phyloP scores from a whole-genome alignment of 2,113 vertebrate genomes.

The Sinocyclocheilus grahami region DNA sequence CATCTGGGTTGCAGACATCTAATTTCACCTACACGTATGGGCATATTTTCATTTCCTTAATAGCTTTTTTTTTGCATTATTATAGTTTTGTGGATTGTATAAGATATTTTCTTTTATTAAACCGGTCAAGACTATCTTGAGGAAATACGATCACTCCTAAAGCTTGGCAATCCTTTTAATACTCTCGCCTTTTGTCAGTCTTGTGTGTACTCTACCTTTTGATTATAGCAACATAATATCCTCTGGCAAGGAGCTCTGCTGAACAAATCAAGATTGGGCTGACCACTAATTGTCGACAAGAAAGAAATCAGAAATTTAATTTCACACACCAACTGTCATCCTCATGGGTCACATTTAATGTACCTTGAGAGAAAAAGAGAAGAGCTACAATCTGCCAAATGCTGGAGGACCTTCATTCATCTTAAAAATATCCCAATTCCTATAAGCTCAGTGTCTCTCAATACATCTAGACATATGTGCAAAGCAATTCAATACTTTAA shows the following conservation, averaged over 20 bases:
- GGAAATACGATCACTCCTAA: neutral
- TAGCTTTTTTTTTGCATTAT: neutral
- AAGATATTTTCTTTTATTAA: neutral
- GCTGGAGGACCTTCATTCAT: neutral
- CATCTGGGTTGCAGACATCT: neutral
- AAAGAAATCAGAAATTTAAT: constrained; percentile 54
- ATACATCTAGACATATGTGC: neutral
- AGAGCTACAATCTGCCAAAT: neutral
- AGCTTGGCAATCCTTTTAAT: constrained; percentile 2
- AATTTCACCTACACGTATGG: neutral
- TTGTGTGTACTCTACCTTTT: constrained; percentile 1
- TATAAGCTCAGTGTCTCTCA: neutral
- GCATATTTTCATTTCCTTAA: neutral
- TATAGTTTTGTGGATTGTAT: neutral
- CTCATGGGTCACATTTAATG: constrained; percentile 17
- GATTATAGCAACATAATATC: constrained; percentile 33
- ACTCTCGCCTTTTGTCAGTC: neutral
- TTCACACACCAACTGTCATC: constrained; percentile 53
- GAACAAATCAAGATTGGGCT: constrained; percentile 27
- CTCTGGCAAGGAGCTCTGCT: constrained; percentile 3
- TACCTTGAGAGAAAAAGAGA: neutral
- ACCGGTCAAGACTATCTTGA: neutral
- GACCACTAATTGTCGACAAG: neutral
- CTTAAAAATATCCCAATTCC: neutral
- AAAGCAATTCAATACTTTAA: neutral